phyloP scores from a whole-genome alignment of 2,888 invertebrate species.

The Tinea pellionella region DNA sequence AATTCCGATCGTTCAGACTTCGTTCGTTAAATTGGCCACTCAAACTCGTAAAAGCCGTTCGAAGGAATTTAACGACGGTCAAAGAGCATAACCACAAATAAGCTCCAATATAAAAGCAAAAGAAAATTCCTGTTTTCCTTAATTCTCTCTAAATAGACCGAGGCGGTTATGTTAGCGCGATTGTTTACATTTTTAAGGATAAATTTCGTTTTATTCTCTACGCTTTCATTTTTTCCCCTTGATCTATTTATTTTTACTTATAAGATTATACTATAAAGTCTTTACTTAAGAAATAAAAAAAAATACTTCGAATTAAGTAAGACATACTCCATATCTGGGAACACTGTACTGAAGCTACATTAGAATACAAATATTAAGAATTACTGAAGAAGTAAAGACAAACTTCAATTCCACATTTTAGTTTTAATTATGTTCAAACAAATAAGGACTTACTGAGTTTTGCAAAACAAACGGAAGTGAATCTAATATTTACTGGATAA shows the following conservation, averaged over 20 bases:
- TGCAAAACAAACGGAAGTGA: constrained; percentile 16
- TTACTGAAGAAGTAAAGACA: neutral
- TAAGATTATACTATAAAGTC: no score
- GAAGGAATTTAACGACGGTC: constrained; percentile 68
- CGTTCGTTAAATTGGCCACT: constrained; percentile 65
- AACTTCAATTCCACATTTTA: neutral
- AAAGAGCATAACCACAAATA: constrained; percentile 70
- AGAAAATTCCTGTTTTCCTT: constrained; percentile 62
- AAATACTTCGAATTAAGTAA: no score
- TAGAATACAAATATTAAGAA: no score
- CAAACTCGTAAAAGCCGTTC: constrained; percentile 64
- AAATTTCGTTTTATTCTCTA: constrained; percentile 20
- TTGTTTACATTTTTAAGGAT: constrained; percentile 52
- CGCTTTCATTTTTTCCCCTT: no score
- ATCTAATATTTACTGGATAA: constrained; percentile 32
- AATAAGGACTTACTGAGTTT: neutral
- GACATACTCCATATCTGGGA: no score
- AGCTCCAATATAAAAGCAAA: constrained; percentile 60
- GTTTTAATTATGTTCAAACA: constrained; percentile 11
- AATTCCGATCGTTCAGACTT: constrained; percentile 66
- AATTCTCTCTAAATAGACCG: constrained; percentile 62
- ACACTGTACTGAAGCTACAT: no score
- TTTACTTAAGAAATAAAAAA: no score
- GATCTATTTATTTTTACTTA: no score
- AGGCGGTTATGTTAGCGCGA: constrained; percentile 42